These are phyloP conservation scores for Manis crassicaudata DNA, from an alignment of 2,797 vertebrate species.

Conservation along the genomic window DNA sequence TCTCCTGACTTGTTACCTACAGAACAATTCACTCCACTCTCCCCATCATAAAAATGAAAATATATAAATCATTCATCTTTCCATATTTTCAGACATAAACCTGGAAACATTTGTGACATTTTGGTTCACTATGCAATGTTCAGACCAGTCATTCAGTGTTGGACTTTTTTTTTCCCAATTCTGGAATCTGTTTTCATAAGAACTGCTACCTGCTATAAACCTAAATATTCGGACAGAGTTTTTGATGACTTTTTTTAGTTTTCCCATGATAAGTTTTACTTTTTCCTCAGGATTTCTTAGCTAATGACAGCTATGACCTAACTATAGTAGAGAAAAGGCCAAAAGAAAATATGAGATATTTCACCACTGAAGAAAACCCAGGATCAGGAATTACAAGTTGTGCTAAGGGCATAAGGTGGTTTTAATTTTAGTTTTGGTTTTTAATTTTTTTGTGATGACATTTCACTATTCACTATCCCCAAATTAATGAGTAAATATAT, in stretches of 20 bases:
- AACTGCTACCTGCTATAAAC: slow-evolving; percentile 39
- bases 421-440: not conserved
- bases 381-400: not conserved
- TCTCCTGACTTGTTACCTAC: slow-evolving; percentile 83
- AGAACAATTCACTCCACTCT: slow-evolving; percentile 79
- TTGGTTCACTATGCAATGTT: slow-evolving; percentile 75
- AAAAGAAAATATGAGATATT: slow-evolving; percentile 20
- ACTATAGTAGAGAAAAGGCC: not conserved
- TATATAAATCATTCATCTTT: slow-evolving; percentile 84
- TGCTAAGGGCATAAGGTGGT: not conserved
- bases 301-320: slow-evolving; percentile 37
- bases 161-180: not conserved
- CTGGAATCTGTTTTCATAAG: slow-evolving; percentile 59
- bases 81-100: slow-evolving; percentile 78
- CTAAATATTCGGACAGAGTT: slow-evolving; percentile 56
- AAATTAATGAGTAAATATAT: not conserved
- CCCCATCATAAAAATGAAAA: slow-evolving; percentile 83
- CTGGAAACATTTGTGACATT: slow-evolving; percentile 82
- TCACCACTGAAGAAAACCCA: not conserved
- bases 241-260: slow-evolving; percentile 28
- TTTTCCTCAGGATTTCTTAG: slow-evolving; percentile 13
- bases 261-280: slow-evolving; percentile 57
- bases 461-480: not conserved
- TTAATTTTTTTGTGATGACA: not conserved
- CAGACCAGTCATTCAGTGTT: slow-evolving; percentile 60